A percentile compares a stretch with the other conserved stretches of the same genome.
phyloP scores from a whole-genome alignment of 2,113 vertebrate species.

The Psilopogon haemacephalus region DNA sequence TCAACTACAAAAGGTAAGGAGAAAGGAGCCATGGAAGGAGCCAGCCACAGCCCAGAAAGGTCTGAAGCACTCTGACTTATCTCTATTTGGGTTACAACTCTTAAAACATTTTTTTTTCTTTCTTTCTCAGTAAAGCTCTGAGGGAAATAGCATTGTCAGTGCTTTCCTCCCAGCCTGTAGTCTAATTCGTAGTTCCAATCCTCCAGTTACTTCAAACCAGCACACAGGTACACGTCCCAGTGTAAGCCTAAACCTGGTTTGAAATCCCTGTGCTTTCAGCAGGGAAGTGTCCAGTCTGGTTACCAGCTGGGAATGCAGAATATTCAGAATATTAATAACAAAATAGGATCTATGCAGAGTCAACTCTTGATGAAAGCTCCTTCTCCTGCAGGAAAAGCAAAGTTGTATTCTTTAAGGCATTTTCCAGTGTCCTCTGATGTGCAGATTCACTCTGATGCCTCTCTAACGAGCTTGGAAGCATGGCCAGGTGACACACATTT shows the following conservation, averaged over 20 bases:
- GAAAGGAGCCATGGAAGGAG: too few species aligned
- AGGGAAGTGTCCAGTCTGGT: background rate
- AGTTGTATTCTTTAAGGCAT: background rate
- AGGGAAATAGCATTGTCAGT: too few species aligned
- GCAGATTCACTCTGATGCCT: background rate
- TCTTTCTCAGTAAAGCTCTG: too few species aligned
- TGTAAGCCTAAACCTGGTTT: background rate
- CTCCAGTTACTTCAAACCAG: too few species aligned
- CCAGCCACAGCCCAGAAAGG: too few species aligned
- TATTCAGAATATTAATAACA: background rate
- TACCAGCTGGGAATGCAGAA: background rate
- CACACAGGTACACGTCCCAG: too few species aligned
- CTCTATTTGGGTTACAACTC: too few species aligned
- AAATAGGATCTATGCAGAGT: background rate
- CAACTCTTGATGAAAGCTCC: background rate
- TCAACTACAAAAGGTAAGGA: too few species aligned
- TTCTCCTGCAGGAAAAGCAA: background rate
- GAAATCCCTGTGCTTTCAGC: background rate
- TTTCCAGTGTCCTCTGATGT: fast-evolving
- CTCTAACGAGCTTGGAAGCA: background rate
- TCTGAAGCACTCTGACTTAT: too few species aligned
- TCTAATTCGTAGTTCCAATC: too few species aligned
- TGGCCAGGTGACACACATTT: background rate
- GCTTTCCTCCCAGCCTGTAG: too few species aligned
- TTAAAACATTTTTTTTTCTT: too few species aligned